Base-by-base conservation (phyloP, 2,797 vertebrate species). In the Heterohyrax brucei region DNA sequence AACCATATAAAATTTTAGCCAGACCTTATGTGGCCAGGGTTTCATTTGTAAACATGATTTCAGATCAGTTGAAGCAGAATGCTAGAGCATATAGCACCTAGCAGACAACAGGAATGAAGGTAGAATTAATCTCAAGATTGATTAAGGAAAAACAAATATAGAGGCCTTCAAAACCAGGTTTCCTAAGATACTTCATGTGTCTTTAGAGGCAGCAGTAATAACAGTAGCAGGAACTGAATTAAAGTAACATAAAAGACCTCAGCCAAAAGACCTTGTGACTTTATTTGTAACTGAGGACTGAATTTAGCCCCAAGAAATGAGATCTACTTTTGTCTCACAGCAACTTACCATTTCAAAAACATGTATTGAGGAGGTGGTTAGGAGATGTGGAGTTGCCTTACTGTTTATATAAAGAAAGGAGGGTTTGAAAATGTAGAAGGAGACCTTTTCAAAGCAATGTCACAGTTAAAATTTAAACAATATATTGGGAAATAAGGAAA, bases 311-410 rank as follows among this genome's bases (percentile, higher is more conserved):
- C 83, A 87, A 93, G 83, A 95, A 97, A 89, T 33, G n/a, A 95
- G 62, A 82, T 89, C 44, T 94, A 95, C 93, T 96, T 96, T 94
- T 97, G 94, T 96, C 80, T 95, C 68, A 78, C 4, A 93, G 76
- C 68, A 95, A 82, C 93, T 95, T 97, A 92, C 50, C 95, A 89
- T 95, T 97, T 97, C 87, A 97, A 94, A 88, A 94, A 48, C 61
- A 77, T 44, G 21, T 91, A n/a, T 94, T 92, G 87, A 95, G 68
- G 18, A 85, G 24, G 59, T 95, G 68, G 86, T 95, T 96, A 94
- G 77, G 93, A 76, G 80, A 19, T 39, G 48, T 28, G 84, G 85
- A 50, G 70, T 80, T 94, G 83, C 83, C 70, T 94, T 86, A 94
- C 50, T 78, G 92, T 10, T 44, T 87, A 81, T 76, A 28, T 93